A percentile compares a stretch with the other conserved stretches of the same genome.
phyloP scores from a whole-genome alignment of 2,113 vertebrate genomes.

The Anhinga rufa region DNA sequence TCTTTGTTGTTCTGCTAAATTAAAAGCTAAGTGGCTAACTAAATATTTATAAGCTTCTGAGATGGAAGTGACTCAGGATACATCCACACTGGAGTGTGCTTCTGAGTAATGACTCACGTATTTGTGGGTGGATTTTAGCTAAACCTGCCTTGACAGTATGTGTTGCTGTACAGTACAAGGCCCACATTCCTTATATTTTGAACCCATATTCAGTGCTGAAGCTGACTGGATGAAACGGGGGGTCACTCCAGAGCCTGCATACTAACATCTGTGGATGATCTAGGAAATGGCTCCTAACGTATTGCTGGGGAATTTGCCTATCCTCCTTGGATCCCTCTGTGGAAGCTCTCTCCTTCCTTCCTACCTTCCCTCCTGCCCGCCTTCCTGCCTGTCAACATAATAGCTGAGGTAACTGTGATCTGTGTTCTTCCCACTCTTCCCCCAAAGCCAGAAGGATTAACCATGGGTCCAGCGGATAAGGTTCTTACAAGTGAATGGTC shows the following conservation, averaged over 20 bases:
- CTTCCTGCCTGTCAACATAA: not conserved
- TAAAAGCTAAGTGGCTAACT: slow-evolving; percentile 53
- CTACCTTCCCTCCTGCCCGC: not conserved
- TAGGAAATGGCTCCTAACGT: not conserved
- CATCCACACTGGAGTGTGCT: slow-evolving; percentile 14
- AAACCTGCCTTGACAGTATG: not conserved
- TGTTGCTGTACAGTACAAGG: not conserved
- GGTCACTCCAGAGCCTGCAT: not conserved
- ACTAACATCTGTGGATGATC: not conserved
- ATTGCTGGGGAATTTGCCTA: not conserved
- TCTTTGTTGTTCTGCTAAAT: slow-evolving; percentile 30
- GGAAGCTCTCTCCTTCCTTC: not conserved
- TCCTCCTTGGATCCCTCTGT: not conserved
- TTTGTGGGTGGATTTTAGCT: slow-evolving; percentile 55
- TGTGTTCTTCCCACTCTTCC: not conserved
- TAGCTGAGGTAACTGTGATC: not conserved
- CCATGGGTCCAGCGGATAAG: not conserved
- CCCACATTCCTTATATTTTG: not conserved
- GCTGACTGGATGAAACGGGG: not conserved
- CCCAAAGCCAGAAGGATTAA: not conserved
- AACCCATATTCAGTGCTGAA: not conserved
- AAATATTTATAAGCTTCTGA: slow-evolving; percentile 48
- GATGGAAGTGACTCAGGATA: slow-evolving; percentile 41
- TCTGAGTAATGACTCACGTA: slow-evolving; percentile 18
- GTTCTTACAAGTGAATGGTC: not conserved